A percentile compares a stretch with the other conserved stretches of the same genome.
These are phyloP conservation scores for Macropodus opercularis DNA, from an alignment of 2,797 vertebrate genomes.

Conservation along the genomic window DNA sequence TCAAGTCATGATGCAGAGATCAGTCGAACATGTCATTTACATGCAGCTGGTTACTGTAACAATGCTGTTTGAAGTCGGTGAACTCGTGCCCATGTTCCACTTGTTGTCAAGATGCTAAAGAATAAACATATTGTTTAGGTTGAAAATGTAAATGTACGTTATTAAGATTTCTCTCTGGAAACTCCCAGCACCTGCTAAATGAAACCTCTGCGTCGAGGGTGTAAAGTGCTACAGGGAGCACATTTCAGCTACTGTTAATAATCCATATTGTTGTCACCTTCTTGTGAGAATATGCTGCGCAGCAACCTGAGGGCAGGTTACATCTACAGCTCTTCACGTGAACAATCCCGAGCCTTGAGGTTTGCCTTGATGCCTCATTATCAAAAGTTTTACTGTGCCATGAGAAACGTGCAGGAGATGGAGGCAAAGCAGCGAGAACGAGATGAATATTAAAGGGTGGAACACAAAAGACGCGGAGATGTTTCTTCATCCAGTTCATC, in stretches of 20 bases:
- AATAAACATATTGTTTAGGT: not conserved
- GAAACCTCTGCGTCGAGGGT: no score
- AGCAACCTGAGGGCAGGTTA: not conserved
- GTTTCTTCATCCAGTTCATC: conserved; percentile 19
- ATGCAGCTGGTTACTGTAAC: no score
- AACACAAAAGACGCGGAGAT: not conserved
- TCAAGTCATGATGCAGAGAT: no score
- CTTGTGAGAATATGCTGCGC: not conserved
- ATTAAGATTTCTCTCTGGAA: not conserved
- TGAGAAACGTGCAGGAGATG: conserved; percentile 6
- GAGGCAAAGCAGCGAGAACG: conserved; percentile 16
- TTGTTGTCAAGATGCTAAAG: not conserved
- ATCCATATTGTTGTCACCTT: not conserved
- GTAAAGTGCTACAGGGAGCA: no score
- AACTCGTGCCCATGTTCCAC: no score
- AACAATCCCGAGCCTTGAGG: not conserved
- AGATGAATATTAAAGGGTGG: conserved; percentile 1
- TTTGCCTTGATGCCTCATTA: not conserved
- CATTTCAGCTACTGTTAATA: no score
- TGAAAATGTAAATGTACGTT: not conserved
- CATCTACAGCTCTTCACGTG: not conserved
- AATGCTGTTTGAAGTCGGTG: no score
- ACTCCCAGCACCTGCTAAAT: not conserved
- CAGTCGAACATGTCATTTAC: no score
- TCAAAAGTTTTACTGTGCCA: conserved; percentile 6